Conservation (phyloP, 2,113 vertebrate species). For the Vulpes vulpes region DNA sequence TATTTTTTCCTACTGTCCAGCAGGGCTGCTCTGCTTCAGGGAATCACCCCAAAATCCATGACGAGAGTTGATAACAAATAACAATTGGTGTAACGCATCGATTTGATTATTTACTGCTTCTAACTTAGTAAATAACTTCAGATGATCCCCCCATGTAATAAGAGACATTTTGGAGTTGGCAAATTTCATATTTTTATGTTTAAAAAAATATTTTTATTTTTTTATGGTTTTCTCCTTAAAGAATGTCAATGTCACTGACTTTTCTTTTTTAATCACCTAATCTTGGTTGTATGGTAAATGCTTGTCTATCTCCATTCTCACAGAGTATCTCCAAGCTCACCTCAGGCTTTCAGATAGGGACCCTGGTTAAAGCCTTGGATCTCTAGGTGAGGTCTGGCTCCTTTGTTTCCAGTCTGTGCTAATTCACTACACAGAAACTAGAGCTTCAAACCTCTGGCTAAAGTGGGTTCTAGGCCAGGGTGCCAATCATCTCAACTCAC, state of each 20-base stretch:
- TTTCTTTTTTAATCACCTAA: background rate
- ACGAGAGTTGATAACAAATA: background rate
- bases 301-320: background rate
- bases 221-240: conserved; percentile 32
- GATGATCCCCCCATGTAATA: background rate
- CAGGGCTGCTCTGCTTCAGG: background rate
- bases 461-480: background rate
- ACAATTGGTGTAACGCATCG: background rate
- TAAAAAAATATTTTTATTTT: background rate
- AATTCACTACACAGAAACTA: background rate
- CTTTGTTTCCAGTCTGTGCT: background rate
- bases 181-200: background rate
- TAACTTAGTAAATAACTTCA: background rate
- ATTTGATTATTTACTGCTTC: conserved; percentile 21
- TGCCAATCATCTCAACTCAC: background rate
- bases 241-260: conserved; percentile 38
- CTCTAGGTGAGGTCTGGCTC: background rate
- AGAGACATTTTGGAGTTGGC: background rate
- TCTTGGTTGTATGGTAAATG: background rate
- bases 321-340: background rate
- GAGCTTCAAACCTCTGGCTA: background rate
- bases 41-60: background rate
- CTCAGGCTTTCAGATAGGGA: background rate
- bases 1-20: background rate
- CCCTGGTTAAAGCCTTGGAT: background rate